Conservation (phyloP, 2,113 vertebrate species). For the Trachemys scripta region DNA sequence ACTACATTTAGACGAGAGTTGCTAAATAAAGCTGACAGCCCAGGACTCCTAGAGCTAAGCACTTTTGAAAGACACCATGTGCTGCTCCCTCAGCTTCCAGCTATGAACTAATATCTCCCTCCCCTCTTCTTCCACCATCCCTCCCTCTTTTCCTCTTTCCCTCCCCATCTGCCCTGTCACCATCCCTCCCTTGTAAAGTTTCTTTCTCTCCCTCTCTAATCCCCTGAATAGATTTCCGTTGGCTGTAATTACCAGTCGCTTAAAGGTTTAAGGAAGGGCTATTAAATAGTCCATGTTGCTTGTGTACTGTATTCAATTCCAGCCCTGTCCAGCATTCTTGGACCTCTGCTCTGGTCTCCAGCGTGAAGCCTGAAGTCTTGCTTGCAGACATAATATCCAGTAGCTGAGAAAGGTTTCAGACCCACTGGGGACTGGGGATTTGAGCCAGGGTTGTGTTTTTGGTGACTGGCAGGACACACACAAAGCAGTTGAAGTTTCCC, state of each 20-base stretch:
- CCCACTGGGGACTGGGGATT: not conserved
- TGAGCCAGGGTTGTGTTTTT: not conserved
- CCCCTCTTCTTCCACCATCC: not conserved
- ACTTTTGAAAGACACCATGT: not conserved
- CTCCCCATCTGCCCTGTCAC: not conserved
- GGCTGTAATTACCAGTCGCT: not conserved
- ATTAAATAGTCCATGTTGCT: not conserved
- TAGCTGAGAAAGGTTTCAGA: not conserved
- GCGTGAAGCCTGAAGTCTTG: not conserved
- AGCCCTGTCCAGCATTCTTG: too few relatives aligned
- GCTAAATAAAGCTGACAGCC: not conserved
- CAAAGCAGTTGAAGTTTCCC: conserved; percentile 19
- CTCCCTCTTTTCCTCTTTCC: not conserved
- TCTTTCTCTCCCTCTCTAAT: not conserved
- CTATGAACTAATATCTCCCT: not conserved
- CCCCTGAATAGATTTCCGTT: not conserved
- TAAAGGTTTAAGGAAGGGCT: not conserved
- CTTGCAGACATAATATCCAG: not conserved
- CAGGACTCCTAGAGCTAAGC: not conserved
- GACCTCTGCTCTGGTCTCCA: not conserved
- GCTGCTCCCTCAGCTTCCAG: not conserved
- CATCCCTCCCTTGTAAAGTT: not conserved
- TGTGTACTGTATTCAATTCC: not conserved
- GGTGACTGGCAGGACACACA: not conserved
- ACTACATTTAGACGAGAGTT: not conserved